Percentiles rank a stretch among this genome's conserved stretches.
These are phyloP conservation scores for Nothocercus nigrocapillus DNA, from an alignment of 2,113 vertebrate genomes.

Conservation along the genomic window DNA sequence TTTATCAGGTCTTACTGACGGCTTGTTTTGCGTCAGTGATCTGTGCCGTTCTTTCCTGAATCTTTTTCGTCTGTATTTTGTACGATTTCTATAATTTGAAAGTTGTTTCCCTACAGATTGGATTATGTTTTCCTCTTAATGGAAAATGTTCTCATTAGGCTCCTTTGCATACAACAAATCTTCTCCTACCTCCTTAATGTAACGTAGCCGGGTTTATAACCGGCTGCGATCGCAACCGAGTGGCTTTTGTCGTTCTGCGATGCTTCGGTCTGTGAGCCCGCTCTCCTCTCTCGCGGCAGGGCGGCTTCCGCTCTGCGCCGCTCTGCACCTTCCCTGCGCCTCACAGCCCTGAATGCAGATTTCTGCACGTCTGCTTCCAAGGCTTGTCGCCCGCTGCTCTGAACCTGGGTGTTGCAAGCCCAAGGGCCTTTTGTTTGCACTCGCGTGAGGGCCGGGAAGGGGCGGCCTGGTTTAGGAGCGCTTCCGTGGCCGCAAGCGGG, in stretches of 20 bases:
- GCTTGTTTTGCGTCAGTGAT: background rate
- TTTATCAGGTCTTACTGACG: background rate
- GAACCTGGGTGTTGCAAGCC: background rate
- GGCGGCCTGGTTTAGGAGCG: background rate
- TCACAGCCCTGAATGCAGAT: accelerated
- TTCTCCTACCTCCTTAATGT: conserved; percentile 4
- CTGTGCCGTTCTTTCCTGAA: background rate
- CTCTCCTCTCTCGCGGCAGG: background rate
- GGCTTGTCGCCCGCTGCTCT: background rate
- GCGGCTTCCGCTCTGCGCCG: background rate
- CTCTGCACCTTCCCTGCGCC: background rate
- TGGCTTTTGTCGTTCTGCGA: conserved; percentile 1
- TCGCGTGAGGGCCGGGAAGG: background rate
- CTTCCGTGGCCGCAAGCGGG: background rate
- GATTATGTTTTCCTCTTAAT: background rate
- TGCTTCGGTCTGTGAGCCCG: background rate
- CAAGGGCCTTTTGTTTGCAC: background rate
- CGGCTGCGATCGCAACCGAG: background rate
- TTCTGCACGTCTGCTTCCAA: accelerated
- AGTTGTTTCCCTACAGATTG: background rate
- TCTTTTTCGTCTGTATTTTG: background rate
- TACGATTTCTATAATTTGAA: background rate
- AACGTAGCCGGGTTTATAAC: conserved; percentile 2
- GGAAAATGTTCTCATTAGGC: background rate
- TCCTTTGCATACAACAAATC: conserved; percentile 2